Base-by-base conservation (phyloP, 2,888 invertebrate species). In the Chymomyza procnemis region DNA sequence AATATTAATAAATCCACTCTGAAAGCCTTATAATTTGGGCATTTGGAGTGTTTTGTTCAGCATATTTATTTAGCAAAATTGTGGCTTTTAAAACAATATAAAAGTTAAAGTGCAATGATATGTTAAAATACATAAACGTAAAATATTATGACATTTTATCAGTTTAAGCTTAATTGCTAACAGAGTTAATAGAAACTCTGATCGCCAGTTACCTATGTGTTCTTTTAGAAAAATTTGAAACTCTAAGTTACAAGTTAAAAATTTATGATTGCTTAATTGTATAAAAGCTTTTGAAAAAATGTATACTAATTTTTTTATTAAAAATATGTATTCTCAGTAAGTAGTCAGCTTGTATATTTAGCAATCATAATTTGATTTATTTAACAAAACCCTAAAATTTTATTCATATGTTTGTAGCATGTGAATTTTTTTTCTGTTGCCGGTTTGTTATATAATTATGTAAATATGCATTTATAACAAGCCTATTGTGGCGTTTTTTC, bases 321-420 rank as follows among this genome's bases (percentile, higher is more conserved):
- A 60, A 56, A 61, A 46, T 68, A 74, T 78, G 75, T 70, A 79
- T 80, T 66, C 34, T 48, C 48, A 21, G 26, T 61, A 60, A 60
- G 41, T 66, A 66, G 74, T 65, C 70, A 22, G 12, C 57, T 61
- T 63, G 19, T 52, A n/a, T 57, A 58, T 67, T 68, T 63, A 65
- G 58, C 47, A 34, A 59, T 47, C 16, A 22, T 16, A 18, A 26
- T 68, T 76, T 79, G 74, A 80, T 80, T 80, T 76, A 80, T 76
- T 64, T 61, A 34, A 48, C 26, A 56, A 19, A 19, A 56, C 70
- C 69, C 67, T 74, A 63, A 58, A 74, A 79, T 64, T 75, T 52
- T 69, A 69, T 73, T 34, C 69, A 72, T 62, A 55, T 55, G 55
- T 71, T 63, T 63, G 58, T 69, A 14, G 64, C 30, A 22, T 61